These are phyloP conservation scores for Priocnemis perturbator DNA, from an alignment of 2,888 invertebrate species.

Conservation along the genomic window DNA sequence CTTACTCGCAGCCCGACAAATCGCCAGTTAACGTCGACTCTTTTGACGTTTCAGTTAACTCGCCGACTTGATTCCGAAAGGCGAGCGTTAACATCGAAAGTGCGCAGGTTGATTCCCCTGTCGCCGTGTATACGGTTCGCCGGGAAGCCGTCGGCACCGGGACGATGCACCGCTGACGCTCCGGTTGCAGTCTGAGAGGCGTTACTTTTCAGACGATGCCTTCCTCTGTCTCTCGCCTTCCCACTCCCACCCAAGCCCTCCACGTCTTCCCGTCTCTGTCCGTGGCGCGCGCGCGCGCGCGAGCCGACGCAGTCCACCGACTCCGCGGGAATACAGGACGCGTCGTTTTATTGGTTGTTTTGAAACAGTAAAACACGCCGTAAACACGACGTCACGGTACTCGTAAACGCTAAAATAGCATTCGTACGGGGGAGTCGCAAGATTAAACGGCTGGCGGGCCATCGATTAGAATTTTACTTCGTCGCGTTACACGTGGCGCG, in stretches of 20 bases:
- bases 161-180: constrained; percentile 19
- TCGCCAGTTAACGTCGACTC: constrained; percentile 36
- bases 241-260: no score
- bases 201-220: not conserved
- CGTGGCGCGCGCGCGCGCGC: no score
- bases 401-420: constrained; percentile 44
- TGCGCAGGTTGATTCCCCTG: no score
- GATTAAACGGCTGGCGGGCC: constrained; percentile 34
- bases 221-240: no score
- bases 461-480: constrained; percentile 41
- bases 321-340: constrained; percentile 21
- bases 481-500: not conserved
- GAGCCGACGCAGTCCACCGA: constrained; percentile 19
- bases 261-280: no score
- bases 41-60: constrained; percentile 17
- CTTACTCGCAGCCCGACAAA: constrained; percentile 27
- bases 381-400: constrained; percentile 47
- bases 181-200: constrained; percentile 44
- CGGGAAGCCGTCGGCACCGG: no score
- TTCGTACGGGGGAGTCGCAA: constrained; percentile 30
- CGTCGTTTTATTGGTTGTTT: constrained; percentile 57
- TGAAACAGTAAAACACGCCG: constrained; percentile 52
- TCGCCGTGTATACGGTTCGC: no score
- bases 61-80: no score
- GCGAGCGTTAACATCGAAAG: no score